Base-by-base conservation (phyloP, 1,140 invertebrate genomes). In the Penaeus japonicus region DNA sequence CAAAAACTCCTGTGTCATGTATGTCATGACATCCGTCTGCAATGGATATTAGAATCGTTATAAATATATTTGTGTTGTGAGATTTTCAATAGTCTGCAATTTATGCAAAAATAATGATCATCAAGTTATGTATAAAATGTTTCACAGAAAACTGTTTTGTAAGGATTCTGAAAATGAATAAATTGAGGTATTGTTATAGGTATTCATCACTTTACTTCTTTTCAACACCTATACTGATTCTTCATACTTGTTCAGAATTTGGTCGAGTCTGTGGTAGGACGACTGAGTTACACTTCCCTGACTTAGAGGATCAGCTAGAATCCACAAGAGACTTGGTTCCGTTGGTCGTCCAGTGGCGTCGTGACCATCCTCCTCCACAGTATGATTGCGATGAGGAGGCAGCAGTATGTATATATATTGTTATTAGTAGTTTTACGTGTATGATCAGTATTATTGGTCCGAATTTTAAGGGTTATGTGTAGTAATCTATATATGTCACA, bases 251-350 rank as follows among this genome's bases (percentile, higher is more conserved):
- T 7, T 1, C 84, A 91, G 90, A 91, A 32, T 90, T 89, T 89
- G 89, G 89, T 20, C 79, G 84, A 39, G 84, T 94, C 10, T 94
- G 94, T 91, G 92, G 94, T 84, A 92, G 92, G 87, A 93, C 94
- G 35, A 94, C 94, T 57, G 98, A 99, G 93, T 97, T 98, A 92
- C 98, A 99, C 93, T 98, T 99, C 93, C 94, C 95, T 2, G 94
- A 95, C 91, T 94, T 98, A 75, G 97, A 98, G 89, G 94, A 95
- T 88, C 98, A 99, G 93, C 92, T 99, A 65, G 94, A 96, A 91
- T 95, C 94, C 91, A 95, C 97, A 89, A 93, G 94, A n/a, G 94
- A 95, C 7, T 88, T 89, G 62, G 82, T 89, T 65, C 79, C 86
- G 2, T 89, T 88, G 65, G 90, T 87, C 24, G 84, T 89, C 24